Evolutionary conservation across 37 sponge, comb jelly and placozoan species (phyloP).

Genomic region (Spongilla lacustris): DNA sequence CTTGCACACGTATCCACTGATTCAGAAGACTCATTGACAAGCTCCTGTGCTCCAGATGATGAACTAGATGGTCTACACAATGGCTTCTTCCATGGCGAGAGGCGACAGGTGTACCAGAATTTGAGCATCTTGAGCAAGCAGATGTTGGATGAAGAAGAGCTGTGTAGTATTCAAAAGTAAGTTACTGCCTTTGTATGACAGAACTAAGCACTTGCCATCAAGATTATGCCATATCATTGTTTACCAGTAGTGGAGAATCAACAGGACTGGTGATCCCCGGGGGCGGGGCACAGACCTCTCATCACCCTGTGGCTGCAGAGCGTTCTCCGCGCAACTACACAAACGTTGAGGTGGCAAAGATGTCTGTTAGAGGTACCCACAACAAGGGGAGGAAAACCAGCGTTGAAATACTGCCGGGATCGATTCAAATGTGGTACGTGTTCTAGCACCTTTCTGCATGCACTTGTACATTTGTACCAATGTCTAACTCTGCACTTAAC

Average conservation of each 20-base stretch:
- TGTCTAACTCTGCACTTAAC: no score
- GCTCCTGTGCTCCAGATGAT: not conserved
- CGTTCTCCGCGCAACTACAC: not conserved
- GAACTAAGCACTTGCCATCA: no score
- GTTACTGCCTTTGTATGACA: not conserved
- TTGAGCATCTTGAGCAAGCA: not conserved
- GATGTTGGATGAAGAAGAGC: not conserved
- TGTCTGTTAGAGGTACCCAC: not conserved
- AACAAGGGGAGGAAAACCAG: not conserved
- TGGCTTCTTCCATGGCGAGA: not conserved
- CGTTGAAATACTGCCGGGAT: not conserved
- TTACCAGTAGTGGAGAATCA: not conserved
- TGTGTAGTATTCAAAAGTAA: not conserved
- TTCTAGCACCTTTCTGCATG: not conserved
- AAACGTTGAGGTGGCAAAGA: not conserved
- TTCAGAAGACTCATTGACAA: not conserved
- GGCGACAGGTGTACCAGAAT: not conserved
- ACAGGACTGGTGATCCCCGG: not conserved
- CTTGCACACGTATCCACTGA: conserved; percentile 32
- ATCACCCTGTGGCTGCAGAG: not conserved
- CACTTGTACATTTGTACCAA: not conserved
- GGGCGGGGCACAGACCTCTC: not conserved
- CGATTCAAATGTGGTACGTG: not conserved
- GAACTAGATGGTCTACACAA: not conserved
- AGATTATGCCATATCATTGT: not conserved